Percentiles rank a stretch among this genome's conserved stretches.
These are phyloP conservation scores for Steinernema hermaphroditum DNA, from an alignment of 2,888 invertebrate genomes.

Conservation along the genomic window DNA sequence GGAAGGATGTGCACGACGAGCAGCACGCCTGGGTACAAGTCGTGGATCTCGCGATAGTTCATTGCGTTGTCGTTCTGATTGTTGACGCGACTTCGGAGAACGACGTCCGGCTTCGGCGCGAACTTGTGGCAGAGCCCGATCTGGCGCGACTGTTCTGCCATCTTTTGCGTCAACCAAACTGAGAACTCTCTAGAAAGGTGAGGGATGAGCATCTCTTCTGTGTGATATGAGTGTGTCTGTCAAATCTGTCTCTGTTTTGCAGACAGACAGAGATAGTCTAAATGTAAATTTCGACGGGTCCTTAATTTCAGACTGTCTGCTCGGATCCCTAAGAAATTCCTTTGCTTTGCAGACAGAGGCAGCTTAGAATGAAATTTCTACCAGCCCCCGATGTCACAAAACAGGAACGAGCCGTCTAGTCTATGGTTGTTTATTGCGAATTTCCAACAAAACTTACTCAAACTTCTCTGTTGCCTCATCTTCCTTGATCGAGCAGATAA, in stretches of 20 bases:
- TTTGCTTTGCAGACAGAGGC: too few species aligned
- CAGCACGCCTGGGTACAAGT: conserved; percentile 46
- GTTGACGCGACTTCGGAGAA: conserved; percentile 34
- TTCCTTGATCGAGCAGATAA: conserved; percentile 38
- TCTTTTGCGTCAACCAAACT: conserved; percentile 34
- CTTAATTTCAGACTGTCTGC: too few species aligned
- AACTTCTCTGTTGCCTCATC: conserved; percentile 32
- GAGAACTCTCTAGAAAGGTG: conserved; percentile 37
- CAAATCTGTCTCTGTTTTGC: too few species aligned
- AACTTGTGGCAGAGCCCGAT: conserved; percentile 34
- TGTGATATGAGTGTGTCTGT: too few species aligned
- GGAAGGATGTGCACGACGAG: conserved; percentile 62
- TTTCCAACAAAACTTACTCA: conserved; percentile 31
- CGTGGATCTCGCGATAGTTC: conserved; percentile 32
- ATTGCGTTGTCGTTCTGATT: conserved; percentile 27
- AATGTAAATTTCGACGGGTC: too few species aligned
- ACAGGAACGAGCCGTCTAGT: too few species aligned
- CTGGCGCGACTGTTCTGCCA: conserved; percentile 27
- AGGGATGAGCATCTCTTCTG: too few species aligned
- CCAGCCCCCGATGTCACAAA: too few species aligned
- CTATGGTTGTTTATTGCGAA: too few species aligned
- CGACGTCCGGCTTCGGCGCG: conserved; percentile 30
- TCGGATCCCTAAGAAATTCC: too few species aligned
- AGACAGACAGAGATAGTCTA: too few species aligned
- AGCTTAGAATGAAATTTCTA: too few species aligned